Conservation (phyloP, 2,888 invertebrate species). For the Fissipunctia ypsillon region DNA sequence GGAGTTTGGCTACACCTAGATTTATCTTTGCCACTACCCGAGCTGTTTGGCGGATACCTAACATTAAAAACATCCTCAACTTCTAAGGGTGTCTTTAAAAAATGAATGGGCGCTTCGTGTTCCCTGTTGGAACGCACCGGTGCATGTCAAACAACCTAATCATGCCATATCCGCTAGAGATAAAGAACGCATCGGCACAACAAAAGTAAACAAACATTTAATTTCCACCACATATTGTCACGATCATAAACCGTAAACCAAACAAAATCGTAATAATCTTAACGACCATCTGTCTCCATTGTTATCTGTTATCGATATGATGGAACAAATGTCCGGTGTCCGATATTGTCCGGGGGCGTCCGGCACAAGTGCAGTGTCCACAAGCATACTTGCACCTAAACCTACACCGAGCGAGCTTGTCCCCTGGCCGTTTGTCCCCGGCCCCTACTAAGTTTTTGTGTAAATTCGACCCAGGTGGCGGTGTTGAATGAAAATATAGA, state of each 20-base stretch:
- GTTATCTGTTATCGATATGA: constrained; percentile 63
- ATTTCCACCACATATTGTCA: constrained; percentile 36
- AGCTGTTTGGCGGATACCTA: too few species aligned
- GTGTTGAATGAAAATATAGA: constrained; percentile 26
- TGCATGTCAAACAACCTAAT: constrained; percentile 6
- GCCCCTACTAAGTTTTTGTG: constrained; percentile 64
- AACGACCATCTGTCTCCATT: constrained; percentile 63
- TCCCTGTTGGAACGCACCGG: neutral
- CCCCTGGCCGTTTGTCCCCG: constrained; percentile 32
- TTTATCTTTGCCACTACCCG: too few species aligned
- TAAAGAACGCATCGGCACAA: constrained; percentile 5
- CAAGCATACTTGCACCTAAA: constrained; percentile 71
- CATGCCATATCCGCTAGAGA: neutral
- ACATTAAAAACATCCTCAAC: neutral
- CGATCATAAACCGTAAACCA: constrained; percentile 48
- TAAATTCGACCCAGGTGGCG: constrained; percentile 60
- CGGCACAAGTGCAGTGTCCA: constrained; percentile 80
- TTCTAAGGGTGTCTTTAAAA: neutral
- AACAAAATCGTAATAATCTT: constrained; percentile 56
- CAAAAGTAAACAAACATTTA: constrained; percentile 33
- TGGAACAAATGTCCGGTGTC: constrained; percentile 65
- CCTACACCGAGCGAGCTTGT: constrained; percentile 48
- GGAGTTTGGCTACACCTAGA: neutral
- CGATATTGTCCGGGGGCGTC: constrained; percentile 73
- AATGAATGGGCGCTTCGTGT: neutral